These are phyloP conservation scores for Cryptocephalus primarius DNA, from an alignment of 2,888 invertebrate species.

Conservation along the genomic window DNA sequence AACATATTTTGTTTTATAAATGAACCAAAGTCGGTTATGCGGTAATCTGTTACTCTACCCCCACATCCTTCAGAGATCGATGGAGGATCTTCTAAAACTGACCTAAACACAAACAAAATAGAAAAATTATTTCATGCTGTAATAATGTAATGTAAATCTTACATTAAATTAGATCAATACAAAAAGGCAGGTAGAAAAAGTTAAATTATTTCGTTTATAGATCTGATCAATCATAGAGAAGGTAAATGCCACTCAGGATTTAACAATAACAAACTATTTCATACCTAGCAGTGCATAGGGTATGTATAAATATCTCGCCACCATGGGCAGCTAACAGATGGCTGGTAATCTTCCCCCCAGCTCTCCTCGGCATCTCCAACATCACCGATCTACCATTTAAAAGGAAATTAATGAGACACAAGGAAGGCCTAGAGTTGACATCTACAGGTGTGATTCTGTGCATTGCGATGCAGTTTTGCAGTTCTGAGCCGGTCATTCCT, in stretches of 20 bases:
- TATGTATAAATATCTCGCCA: constrained; percentile 92
- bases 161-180: too few species aligned
- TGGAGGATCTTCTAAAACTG: constrained; percentile 88
- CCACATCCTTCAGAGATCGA: constrained; percentile 92
- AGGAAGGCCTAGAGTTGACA: constrained; percentile 92
- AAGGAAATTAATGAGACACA: constrained; percentile 95
- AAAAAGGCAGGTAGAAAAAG: too few species aligned
- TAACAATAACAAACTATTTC: not conserved
- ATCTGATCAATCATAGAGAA: too few species aligned
- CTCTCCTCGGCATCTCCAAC: constrained; percentile 79
- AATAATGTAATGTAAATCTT: too few species aligned
- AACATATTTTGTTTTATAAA: constrained; percentile 78
- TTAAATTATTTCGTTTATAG: too few species aligned
- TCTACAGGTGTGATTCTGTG: constrained; percentile 91
- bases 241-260: too few species aligned
- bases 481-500: constrained; percentile 69
- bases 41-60: constrained; percentile 87
- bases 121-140: not conserved
- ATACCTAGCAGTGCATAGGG: constrained; percentile 62
- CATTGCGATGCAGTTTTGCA: constrained; percentile 73
- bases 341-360: constrained; percentile 78
- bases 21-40: constrained; percentile 74
- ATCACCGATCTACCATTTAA: constrained; percentile 87
- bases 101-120: constrained; percentile 36
- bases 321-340: constrained; percentile 91